These are phyloP conservation scores for Paedocypris sp. DNA, from an alignment of 2,113 vertebrate species.

Conservation along the genomic window DNA sequence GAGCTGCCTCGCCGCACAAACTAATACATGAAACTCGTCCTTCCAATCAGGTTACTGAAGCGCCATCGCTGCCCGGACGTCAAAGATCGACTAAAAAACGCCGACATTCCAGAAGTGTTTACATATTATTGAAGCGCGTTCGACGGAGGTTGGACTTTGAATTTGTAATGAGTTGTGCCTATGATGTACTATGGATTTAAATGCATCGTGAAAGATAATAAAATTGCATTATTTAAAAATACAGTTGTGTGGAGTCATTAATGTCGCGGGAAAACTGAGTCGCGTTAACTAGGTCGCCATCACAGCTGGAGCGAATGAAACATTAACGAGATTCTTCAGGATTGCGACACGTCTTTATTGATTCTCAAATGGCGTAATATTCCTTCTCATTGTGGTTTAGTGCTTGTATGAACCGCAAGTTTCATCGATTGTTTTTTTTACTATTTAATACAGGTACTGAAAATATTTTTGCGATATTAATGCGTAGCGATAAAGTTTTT, in stretches of 20 bases:
- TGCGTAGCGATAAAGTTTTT: too few species aligned
- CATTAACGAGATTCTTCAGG: slow-evolving; percentile 43
- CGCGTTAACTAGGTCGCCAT: slow-evolving; percentile 46
- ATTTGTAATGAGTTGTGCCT: not conserved
- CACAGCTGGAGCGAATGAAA: slow-evolving; percentile 44
- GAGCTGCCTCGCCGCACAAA: not conserved
- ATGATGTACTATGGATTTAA: not conserved
- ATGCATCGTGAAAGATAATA: not conserved
- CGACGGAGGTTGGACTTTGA: not conserved
- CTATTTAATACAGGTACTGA: too few species aligned
- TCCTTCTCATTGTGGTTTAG: too few species aligned
- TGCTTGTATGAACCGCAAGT: too few species aligned
- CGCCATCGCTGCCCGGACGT: not conserved
- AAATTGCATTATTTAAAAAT: not conserved
- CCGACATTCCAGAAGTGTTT: slow-evolving; percentile 15
- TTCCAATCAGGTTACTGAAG: not conserved
- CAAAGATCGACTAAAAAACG: not conserved
- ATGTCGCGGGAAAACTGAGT: too few species aligned
- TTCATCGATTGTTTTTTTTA: too few species aligned
- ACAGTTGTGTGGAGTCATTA: not conserved
- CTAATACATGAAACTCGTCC: not conserved
- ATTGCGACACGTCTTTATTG: too few species aligned
- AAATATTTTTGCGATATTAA: too few species aligned
- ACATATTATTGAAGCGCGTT: not conserved
- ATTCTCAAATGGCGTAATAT: too few species aligned